phyloP scores from a whole-genome alignment of 2,113 vertebrate genomes.

The Xiphophorus couchianus region DNA sequence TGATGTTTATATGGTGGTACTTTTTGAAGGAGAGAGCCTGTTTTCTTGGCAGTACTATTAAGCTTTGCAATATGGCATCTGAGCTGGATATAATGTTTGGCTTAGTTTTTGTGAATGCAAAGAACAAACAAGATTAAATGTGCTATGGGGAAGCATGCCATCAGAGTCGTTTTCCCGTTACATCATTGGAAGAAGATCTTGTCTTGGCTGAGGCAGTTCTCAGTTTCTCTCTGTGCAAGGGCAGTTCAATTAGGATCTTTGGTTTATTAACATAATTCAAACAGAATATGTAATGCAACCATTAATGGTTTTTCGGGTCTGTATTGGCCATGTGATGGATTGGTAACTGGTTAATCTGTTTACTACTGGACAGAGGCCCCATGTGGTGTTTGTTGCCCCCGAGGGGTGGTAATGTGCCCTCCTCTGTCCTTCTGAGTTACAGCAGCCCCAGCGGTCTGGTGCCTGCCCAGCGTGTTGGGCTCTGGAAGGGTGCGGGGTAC shows the following conservation, averaged over 20 bases:
- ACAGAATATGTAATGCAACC: no score
- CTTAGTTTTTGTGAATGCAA: background rate
- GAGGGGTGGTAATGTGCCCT: no score
- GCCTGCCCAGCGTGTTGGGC: no score
- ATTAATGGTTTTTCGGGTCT: no score
- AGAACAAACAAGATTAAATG: background rate
- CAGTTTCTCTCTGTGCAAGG: background rate
- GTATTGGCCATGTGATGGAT: no score
- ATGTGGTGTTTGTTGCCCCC: no score
- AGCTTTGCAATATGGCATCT: background rate
- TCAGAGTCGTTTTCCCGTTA: background rate
- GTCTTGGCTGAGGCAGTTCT: background rate
- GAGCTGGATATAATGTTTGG: background rate
- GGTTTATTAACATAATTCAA: background rate
- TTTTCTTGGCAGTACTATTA: background rate
- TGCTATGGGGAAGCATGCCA: background rate
- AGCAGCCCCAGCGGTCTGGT: no score
- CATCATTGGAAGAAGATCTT: background rate
- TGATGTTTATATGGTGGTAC: background rate
- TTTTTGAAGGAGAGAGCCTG: background rate
- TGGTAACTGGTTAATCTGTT: no score
- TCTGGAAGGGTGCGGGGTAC: no score
- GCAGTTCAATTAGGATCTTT: background rate
- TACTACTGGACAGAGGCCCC: no score
- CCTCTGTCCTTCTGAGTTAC: no score